Evolutionary conservation across 2,113 vertebrate species (phyloP).

Genomic region (Sphaerodactylus townsendi): DNA sequence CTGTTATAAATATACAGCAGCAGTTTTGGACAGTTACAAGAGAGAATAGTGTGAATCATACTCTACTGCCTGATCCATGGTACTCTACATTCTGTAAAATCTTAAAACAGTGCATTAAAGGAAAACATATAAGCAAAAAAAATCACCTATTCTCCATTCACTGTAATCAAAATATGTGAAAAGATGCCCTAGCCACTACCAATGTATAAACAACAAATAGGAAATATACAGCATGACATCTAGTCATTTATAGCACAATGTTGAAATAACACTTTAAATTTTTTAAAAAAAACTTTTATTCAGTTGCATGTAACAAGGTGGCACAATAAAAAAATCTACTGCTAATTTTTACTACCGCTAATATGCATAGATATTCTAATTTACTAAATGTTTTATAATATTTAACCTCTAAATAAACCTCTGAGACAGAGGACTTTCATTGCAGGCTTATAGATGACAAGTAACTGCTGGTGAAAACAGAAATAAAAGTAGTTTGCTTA

Average conservation of each 20-base stretch:
- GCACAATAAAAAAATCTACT: too few relatives aligned
- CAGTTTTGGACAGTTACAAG: conserved; percentile 42
- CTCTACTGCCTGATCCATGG: conserved; percentile 8
- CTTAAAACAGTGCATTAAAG: conserved; percentile 5
- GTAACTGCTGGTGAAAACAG: neutral
- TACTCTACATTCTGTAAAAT: neutral
- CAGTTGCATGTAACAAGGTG: too few relatives aligned
- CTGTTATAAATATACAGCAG: conserved; percentile 38
- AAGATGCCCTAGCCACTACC: neutral
- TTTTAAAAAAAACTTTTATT: too few relatives aligned
- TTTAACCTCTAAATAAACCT: neutral
- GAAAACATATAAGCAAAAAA: conserved; percentile 1
- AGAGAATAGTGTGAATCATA: conserved; percentile 17
- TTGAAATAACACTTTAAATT: neutral
- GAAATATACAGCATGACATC: neutral
- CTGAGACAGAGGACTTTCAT: neutral
- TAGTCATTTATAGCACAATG: too few relatives aligned
- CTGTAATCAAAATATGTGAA: neutral
- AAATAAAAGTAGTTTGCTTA: neutral
- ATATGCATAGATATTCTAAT: too few relatives aligned
- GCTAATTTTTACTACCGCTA: too few relatives aligned
- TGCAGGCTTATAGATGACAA: neutral
- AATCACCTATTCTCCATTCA: neutral
- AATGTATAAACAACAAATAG: neutral
- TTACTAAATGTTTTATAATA: neutral